Base-by-base conservation (phyloP, 2,888 invertebrate genomes). In the Athalia circularis region DNA sequence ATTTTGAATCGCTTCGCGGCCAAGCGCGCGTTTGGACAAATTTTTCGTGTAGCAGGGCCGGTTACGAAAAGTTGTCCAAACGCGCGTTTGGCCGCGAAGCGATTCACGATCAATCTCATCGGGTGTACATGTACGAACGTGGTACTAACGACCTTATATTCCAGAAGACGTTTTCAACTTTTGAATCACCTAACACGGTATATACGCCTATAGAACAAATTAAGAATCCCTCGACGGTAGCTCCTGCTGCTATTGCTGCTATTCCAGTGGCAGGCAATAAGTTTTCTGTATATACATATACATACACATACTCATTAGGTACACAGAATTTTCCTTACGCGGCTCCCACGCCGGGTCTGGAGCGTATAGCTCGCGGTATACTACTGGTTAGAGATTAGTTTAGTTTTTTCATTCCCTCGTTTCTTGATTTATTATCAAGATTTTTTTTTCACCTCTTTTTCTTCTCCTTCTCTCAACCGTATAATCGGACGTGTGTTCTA, bases 191-290 rank as follows among this genome's bases (percentile, higher is more conserved):
- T n/a, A 11, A n/a, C 54, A 54, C 54, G 52, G 54, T 8, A 48
- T 9, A 54, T 54, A 59, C 57, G 72, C 13, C 72, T 72, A 45
- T 59, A 72, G 59, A 59, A 72, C 72, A 72, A 72, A 72, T 72
- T 72, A 72, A 59, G 47, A 72, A 72, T 59, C 72, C 59, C 59
- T 6, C 54, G 29, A 15, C 57, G 47, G 72, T 72, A 72, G 72
- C 72, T 52, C 54, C 43, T 29, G 29, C 29, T 29, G 29, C 29
- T 29, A 29, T 29, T 29, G 29, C 29, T 29, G 29, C 29, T 29
- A 29, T 29, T 72, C 47, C 0, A 59, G 45, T 47, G 29, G 47
- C 45, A 9, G 47, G 70, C 70, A 59, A 72, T 72, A 72, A 15
- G 59, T 72, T 72, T 59, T 45, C 59, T 13, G 5, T 15, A 29